A percentile compares a stretch with the other conserved stretches of the same genome.
Conservation (phyloP, 2,797 vertebrate species). For the Acipenser transmontanus region DNA sequence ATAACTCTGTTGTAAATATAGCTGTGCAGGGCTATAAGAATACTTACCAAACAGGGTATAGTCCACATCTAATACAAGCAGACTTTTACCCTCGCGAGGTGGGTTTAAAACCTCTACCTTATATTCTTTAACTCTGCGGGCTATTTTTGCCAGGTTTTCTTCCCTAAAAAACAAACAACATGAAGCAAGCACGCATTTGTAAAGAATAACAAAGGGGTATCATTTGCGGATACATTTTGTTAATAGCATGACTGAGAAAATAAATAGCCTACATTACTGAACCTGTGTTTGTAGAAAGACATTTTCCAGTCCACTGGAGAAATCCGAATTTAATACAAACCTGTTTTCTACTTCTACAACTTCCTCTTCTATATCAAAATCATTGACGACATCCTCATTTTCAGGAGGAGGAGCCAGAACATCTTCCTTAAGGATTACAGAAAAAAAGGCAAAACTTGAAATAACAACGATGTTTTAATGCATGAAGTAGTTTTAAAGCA, state of each 20-base stretch:
- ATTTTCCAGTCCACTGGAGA: too few species aligned
- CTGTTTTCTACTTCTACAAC: slow-evolving; percentile 97
- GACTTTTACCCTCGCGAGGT: slow-evolving; percentile 88
- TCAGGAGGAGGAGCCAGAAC: slow-evolving; percentile 93
- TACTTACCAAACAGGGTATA: slow-evolving; percentile 93
- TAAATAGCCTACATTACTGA: too few species aligned
- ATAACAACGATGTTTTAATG: too few species aligned
- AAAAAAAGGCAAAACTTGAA: too few species aligned
- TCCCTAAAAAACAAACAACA: slow-evolving; percentile 62
- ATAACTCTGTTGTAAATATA: too few species aligned
- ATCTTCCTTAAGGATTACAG: slow-evolving; percentile 72
- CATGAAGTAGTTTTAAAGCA: too few species aligned
- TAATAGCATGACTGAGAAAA: too few species aligned
- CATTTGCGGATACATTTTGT: too few species aligned
- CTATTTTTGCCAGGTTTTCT: slow-evolving; percentile 94
- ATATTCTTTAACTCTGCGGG: slow-evolving; percentile 92
- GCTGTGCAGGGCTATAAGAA: not conserved
- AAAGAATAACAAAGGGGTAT: too few species aligned
- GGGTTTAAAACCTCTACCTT: slow-evolving; percentile 91
- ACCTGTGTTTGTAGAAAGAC: too few species aligned
- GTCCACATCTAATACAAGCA: slow-evolving; percentile 93
- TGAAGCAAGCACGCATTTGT: not conserved
- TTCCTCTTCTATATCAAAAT: slow-evolving; percentile 98
- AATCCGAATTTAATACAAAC: slow-evolving; percentile 42
- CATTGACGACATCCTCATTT: slow-evolving; percentile 94